phyloP scores from a whole-genome alignment of 2,113 vertebrate species.

The Bambusicola thoracicus region DNA sequence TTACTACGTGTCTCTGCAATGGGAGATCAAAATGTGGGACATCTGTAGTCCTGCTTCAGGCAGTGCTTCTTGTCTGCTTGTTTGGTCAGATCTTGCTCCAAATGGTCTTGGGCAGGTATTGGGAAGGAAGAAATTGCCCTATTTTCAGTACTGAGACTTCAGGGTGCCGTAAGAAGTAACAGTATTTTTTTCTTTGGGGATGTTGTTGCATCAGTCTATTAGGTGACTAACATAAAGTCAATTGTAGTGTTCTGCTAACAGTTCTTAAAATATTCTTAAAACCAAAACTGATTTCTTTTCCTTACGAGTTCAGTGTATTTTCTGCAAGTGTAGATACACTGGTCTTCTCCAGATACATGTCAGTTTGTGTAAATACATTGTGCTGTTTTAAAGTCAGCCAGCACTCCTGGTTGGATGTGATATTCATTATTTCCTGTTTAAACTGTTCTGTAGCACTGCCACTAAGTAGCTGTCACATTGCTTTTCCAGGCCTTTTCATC shows the following conservation, averaged over 20 bases:
- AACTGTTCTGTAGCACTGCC: neutral
- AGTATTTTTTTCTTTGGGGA: neutral
- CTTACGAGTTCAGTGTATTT: neutral
- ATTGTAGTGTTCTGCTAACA: neutral
- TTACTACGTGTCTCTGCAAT: neutral
- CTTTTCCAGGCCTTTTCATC: neutral
- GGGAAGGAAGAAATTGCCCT: neutral
- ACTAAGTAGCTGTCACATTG: neutral
- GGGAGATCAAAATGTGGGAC: neutral
- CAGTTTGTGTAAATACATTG: neutral
- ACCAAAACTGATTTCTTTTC: neutral
- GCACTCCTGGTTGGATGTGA: neutral
- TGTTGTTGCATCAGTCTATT: neutral
- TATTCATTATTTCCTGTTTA: neutral
- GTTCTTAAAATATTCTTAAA: neutral
- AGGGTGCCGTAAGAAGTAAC: neutral
- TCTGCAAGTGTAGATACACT: neutral
- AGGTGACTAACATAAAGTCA: rapidly evolving
- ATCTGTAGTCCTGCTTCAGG: neutral
- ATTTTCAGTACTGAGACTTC: neutral
- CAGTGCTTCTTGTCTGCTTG: neutral
- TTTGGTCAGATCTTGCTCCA: neutral
- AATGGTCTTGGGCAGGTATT: neutral
- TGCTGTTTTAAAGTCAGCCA: neutral
- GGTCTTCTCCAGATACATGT: neutral